phyloP scores from a whole-genome alignment of 2,888 invertebrate genomes.

The Tinea pellionella region DNA sequence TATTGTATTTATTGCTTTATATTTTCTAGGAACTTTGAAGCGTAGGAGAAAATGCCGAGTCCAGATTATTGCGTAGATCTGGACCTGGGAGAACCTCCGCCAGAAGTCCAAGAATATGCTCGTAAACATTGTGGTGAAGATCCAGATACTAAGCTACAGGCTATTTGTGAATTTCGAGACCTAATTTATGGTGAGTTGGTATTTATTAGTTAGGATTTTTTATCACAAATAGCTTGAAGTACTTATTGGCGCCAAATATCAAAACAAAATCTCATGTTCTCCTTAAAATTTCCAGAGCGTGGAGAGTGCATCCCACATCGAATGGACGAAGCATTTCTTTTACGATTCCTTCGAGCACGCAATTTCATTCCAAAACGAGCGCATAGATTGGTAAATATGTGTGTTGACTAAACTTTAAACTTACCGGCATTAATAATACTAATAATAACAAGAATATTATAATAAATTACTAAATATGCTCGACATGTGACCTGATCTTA shows the following conservation, averaged over 20 bases:
- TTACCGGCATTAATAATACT: too few species aligned
- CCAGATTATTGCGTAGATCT: constrained; percentile 71
- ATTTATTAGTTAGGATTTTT: too few species aligned
- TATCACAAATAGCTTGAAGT: too few species aligned
- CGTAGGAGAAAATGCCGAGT: constrained; percentile 42
- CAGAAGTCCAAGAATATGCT: constrained; percentile 76
- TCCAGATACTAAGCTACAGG: constrained; percentile 73
- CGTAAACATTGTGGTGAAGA: constrained; percentile 76
- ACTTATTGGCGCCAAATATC: too few species aligned
- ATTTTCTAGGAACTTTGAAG: too few species aligned
- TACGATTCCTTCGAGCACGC: constrained; percentile 80
- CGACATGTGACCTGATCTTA: too few species aligned
- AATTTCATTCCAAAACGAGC: constrained; percentile 78
- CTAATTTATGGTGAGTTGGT: constrained; percentile 75
- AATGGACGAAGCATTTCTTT: constrained; percentile 79
- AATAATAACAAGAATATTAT: too few species aligned
- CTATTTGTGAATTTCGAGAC: constrained; percentile 78
- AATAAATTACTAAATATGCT: too few species aligned
- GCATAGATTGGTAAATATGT: constrained; percentile 77
- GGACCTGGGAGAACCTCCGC: constrained; percentile 75
- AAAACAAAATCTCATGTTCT: too few species aligned
- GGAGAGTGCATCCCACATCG: constrained; percentile 81
- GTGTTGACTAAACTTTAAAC: neutral
- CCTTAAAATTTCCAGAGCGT: constrained; percentile 62
- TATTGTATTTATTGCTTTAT: too few species aligned